Conservation (phyloP, 2,797 vertebrate species). For the Acipenser transmontanus region DNA sequence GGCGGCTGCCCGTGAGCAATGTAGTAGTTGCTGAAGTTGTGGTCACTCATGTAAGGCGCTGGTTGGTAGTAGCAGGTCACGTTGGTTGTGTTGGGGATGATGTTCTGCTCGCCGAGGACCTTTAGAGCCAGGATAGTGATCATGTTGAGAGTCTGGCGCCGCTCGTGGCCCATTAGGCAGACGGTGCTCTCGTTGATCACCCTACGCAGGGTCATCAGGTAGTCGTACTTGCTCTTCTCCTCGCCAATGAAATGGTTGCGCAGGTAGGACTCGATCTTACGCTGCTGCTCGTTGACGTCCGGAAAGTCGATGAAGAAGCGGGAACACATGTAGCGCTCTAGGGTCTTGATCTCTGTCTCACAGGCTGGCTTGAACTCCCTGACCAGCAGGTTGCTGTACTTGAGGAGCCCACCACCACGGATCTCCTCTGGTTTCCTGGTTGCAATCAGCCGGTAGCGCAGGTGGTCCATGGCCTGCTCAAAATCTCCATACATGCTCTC, state of each 20-base stretch:
- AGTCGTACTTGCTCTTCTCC: conserved; percentile 94
- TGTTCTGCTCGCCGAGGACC: conserved; percentile 89
- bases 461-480: conserved; percentile 82
- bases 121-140: conserved; percentile 87
- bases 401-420: conserved; percentile 88
- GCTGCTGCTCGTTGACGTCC: conserved; percentile 83
- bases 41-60: conserved; percentile 79
- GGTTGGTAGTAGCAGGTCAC: conserved; percentile 95
- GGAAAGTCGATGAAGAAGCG: conserved; percentile 98
- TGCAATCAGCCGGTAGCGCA: conserved; percentile 80
- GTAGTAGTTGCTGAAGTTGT: conserved; percentile 81
- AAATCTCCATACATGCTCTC: conserved; percentile 97
- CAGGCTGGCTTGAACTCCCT: conserved; percentile 84
- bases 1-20: conserved; percentile 72
- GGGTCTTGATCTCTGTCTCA: conserved; percentile 82
- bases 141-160: conserved; percentile 89
- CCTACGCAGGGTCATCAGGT: conserved; percentile 85
- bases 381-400: conserved; percentile 92
- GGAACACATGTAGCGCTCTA: conserved; percentile 97
- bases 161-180: conserved; percentile 88
- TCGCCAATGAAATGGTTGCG: conserved; percentile 94
- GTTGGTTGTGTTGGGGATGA: conserved; percentile 82
- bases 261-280: conserved; percentile 92
- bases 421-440: conserved; percentile 94
- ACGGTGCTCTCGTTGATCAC: conserved; percentile 92